phyloP scores from a whole-genome alignment of 2,797 vertebrate species.

The Saxicola maurus region DNA sequence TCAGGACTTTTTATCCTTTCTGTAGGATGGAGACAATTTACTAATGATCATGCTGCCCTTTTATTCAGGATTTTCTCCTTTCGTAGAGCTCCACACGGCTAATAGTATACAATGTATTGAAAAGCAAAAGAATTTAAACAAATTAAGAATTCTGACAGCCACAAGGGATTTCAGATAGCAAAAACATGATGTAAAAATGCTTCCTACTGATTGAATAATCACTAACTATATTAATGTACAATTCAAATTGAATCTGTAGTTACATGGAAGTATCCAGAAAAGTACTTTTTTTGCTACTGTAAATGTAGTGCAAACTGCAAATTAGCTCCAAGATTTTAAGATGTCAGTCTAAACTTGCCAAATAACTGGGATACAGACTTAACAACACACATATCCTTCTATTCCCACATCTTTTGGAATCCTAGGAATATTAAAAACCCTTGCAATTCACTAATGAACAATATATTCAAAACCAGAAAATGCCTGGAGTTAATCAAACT shows the following conservation, averaged over 20 bases:
- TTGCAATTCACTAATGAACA: not conserved
- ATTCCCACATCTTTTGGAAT: not conserved
- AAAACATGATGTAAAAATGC: not conserved
- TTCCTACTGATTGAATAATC: not conserved
- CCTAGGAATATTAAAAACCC: not conserved
- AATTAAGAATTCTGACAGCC: not conserved
- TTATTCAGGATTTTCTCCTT: not conserved
- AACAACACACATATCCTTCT: not conserved
- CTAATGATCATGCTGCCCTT: not conserved
- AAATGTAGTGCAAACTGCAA: not conserved
- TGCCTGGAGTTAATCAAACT: not conserved
- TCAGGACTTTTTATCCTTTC: not conserved
- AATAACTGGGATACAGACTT: not conserved
- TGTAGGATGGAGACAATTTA: not conserved
- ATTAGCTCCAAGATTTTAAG: not conserved
- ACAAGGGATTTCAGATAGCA: not conserved
- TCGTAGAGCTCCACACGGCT: not conserved
- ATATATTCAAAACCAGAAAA: not conserved
- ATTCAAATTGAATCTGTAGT: not conserved
- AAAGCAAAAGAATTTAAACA: not conserved
- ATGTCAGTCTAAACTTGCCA: not conserved
- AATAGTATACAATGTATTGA: not conserved
- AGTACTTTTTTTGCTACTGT: not conserved
- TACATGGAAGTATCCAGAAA: not conserved
- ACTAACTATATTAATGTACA: not conserved